Evolutionary conservation across 2,113 vertebrate genomes (phyloP).

Genomic region (Thunnus maccoyii): DNA sequence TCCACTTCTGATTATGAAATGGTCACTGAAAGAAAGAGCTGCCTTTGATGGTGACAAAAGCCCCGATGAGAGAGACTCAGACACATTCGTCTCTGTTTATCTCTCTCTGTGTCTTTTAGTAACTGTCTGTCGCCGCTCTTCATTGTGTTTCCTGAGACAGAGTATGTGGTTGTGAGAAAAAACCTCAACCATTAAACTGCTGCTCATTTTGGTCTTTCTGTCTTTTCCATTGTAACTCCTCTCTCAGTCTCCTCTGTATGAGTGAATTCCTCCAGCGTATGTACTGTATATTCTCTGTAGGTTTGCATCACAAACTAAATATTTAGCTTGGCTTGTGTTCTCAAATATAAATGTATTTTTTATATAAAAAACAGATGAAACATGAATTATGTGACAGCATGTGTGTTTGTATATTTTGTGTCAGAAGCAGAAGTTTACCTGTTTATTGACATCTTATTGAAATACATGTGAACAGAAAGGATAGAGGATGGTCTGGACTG

Average conservation of each 20-base stretch:
- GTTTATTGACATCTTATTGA: not conserved
- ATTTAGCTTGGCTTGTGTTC: constrained; percentile 31
- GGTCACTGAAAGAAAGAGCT: constrained; percentile 21
- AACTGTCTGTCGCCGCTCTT: constrained; percentile 21
- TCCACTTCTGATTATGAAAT: constrained; percentile 38
- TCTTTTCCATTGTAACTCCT: constrained; percentile 8
- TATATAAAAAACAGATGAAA: not conserved
- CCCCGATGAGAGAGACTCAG: constrained; percentile 31
- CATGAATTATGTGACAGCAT: not conserved
- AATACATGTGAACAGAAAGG: not conserved
- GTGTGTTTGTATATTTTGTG: not conserved
- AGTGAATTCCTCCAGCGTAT: constrained; percentile 11
- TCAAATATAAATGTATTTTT: not conserved
- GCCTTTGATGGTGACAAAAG: constrained; percentile 38
- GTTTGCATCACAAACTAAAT: constrained; percentile 22
- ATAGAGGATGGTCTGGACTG: not conserved
- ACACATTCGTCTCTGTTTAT: constrained; percentile 12
- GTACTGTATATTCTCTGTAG: constrained; percentile 4
- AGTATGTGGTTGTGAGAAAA: constrained; percentile 15
- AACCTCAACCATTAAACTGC: constrained; percentile 21
- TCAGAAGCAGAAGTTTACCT: not conserved
- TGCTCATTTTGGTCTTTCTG: not conserved
- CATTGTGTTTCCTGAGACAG: constrained; percentile 6
- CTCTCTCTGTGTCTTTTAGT: constrained; percentile 17
- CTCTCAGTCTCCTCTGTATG: not conserved